Evolutionary conservation across 2,113 vertebrate species (phyloP).

Genomic region (Elgaria multicarinata): DNA sequence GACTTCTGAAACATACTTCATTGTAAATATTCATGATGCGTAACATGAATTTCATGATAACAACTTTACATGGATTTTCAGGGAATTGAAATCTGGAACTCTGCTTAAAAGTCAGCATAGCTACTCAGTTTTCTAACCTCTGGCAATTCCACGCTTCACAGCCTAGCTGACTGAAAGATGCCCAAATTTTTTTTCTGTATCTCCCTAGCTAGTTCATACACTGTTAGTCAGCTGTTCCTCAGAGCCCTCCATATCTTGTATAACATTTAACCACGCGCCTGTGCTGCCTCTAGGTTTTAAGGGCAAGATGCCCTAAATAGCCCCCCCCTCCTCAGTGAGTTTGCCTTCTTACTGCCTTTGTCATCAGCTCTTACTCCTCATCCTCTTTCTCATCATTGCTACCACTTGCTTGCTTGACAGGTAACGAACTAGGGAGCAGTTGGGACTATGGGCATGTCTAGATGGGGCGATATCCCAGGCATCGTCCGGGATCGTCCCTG

Average conservation of each 20-base stretch:
- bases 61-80: background rate
- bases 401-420: too few species aligned
- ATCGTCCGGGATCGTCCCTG: too few species aligned
- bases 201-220: background rate
- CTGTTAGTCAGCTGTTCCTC: background rate
- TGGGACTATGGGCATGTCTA: too few species aligned
- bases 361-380: too few species aligned
- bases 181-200: background rate
- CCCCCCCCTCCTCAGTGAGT: too few species aligned
- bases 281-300: too few species aligned
- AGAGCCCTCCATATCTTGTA: background rate
- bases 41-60: conserved; percentile 14
- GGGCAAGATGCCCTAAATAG: too few species aligned
- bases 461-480: too few species aligned
- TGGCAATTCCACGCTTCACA: conserved; percentile 16
- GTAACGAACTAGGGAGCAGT: too few species aligned
- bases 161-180: background rate
- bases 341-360: too few species aligned
- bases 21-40: background rate
- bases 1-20: background rate
- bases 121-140: conserved; percentile 8
- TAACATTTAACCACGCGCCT: too few species aligned
- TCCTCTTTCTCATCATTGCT: too few species aligned
- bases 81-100: background rate
- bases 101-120: background rate